Percentiles rank a stretch among this genome's conserved stretches.
Evolutionary conservation across 2,113 vertebrate genomes (phyloP).

Genomic region (Cyanoderma ruficeps): DNA sequence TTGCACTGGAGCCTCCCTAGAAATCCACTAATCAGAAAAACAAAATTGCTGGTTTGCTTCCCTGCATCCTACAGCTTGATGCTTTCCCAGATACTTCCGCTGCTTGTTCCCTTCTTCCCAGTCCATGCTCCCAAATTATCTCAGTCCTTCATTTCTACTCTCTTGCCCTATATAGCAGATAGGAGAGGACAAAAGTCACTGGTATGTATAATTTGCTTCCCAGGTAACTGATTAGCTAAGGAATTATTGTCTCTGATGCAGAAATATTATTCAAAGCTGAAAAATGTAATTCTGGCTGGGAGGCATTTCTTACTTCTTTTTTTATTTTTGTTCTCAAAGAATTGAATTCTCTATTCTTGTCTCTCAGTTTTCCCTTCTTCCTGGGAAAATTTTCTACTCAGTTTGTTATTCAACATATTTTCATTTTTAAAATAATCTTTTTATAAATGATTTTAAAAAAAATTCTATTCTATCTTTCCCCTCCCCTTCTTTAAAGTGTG

Average conservation of each 20-base stretch:
- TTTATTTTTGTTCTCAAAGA: background rate
- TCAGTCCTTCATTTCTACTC: background rate
- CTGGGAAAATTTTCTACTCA: background rate
- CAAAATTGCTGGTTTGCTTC: background rate
- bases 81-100: background rate
- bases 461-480: background rate
- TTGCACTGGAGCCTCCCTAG: background rate
- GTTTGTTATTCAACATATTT: background rate
- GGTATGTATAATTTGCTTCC: background rate
- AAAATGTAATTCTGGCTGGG: background rate
- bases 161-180: background rate
- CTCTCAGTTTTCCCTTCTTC: background rate
- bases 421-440: background rate
- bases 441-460: background rate
- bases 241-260: background rate
- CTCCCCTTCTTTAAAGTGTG: accelerated
- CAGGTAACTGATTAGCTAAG: background rate
- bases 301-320: background rate
- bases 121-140: background rate
- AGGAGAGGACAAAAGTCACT: background rate
- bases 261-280: background rate
- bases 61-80: background rate
- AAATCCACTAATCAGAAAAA: background rate
- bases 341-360: background rate
- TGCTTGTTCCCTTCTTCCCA: background rate